Base-by-base conservation (phyloP, 1,140 invertebrate species). In the Pseudomyrmex dendroicus region DNA sequence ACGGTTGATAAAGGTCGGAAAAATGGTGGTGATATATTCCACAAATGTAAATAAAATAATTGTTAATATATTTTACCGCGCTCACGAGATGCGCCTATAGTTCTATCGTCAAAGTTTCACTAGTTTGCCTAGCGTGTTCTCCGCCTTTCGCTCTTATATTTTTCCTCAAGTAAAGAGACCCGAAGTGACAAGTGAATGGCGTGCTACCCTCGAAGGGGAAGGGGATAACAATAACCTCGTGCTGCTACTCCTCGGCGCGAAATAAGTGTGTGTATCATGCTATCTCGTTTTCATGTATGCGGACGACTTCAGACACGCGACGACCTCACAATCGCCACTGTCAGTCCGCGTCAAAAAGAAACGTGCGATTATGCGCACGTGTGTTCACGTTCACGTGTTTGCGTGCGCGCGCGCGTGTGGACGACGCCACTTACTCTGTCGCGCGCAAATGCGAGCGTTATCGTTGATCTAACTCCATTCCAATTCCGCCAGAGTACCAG, bases 391-490 rank as follows among this genome's bases (percentile, higher is more conserved):
- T 25, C 35, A 20, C 7, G 25, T 20, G 22, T 35, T n/a, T 48
- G 22, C 10, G 57, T 20, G 67, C 22, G n/a, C 44, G 17, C 13
- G 50, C 3, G 12, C 63, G 20, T 22, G 48, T 46, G 48, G 35
- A 35, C 35, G 13, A 70, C 22, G 67, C 59, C 67, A 56, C 80
- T 84, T 80, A 74, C 83, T 84, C 86, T 66, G 74, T 87, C 70
- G 25, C 56, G 70, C 70, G 74, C 66, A 76, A 83, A 83, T 63
- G 61, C 73, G 61, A 73, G 56, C 77, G 74, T 73, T 85, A 83
- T 87, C 86, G 67, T 87, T 88, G 63, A 87, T 88, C 87, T 88
- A 87, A 88, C 87, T 87, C 74, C 66, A 78, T 88, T 87, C 61
- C 86, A 78, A 88, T 87, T 85, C 67, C 83, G 61, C 83, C 86